These are phyloP conservation scores for Clupea harengus DNA, from an alignment of 2,113 vertebrate species.

Conservation along the genomic window DNA sequence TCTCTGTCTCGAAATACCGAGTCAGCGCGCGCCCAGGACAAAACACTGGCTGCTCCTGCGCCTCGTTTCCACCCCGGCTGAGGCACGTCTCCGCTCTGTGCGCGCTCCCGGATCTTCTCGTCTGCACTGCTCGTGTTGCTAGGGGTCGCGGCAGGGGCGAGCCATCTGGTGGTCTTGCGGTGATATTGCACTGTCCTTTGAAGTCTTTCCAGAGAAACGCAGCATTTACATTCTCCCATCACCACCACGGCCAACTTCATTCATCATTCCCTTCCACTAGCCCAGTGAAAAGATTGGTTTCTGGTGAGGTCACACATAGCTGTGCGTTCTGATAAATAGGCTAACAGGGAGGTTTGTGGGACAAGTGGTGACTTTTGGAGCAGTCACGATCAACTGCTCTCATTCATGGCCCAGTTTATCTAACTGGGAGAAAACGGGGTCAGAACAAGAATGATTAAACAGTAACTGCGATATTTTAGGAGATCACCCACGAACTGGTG, in stretches of 20 bases:
- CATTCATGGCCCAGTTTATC: not conserved
- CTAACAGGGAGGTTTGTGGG: not conserved
- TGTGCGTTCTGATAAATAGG: not conserved
- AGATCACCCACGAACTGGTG: not conserved
- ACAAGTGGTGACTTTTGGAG: not conserved
- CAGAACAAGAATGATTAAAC: not conserved
- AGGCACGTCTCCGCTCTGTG: not conserved
- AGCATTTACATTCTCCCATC: not conserved
- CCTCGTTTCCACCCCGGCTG: constrained; percentile 6
- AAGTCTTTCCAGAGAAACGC: not conserved
- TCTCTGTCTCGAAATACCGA: not conserved
- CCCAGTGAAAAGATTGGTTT: not conserved
- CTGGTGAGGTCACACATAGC: not conserved
- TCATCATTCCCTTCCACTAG: not conserved
- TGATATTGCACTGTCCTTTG: not conserved
- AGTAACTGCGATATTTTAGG: not conserved
- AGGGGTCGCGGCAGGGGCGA: constrained; percentile 17
- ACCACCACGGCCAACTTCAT: not conserved
- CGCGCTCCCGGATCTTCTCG: not conserved
- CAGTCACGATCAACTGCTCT: not conserved
- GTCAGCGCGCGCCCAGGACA: constrained; percentile 14
- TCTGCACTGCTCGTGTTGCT: constrained; percentile 11
- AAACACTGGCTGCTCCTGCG: constrained; percentile 12
- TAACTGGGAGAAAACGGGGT: not conserved
- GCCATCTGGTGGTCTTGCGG: not conserved